Evolutionary conservation across 2,888 invertebrate species (phyloP).

Genomic region (Aquatica leii): DNA sequence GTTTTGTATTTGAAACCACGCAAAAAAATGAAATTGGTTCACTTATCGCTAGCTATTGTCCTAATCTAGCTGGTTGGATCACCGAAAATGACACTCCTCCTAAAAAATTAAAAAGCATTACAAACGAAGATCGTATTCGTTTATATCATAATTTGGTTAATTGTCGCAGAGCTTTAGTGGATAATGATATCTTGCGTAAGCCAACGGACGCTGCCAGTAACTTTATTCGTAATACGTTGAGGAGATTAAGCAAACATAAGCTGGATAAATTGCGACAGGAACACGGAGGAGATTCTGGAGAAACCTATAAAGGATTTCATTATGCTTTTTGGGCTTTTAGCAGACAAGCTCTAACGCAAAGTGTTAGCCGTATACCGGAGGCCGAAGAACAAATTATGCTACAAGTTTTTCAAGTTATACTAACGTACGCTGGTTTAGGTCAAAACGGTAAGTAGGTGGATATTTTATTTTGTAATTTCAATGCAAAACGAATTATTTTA

Average conservation of each 20-base stretch:
- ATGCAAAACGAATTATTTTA: too few species aligned
- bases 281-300: constrained; percentile 75
- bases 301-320: constrained; percentile 87
- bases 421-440: constrained; percentile 87
- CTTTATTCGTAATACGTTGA: constrained; percentile 86
- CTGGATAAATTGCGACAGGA: constrained; percentile 79
- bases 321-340: constrained; percentile 92
- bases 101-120: constrained; percentile 72
- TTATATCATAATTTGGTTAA: constrained; percentile 88
- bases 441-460: constrained; percentile 68
- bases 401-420: constrained; percentile 87
- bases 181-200: constrained; percentile 81
- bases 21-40: constrained; percentile 93
- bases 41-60: constrained; percentile 90
- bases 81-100: constrained; percentile 75
- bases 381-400: constrained; percentile 86
- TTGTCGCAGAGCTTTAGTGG: constrained; percentile 83
- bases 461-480: background rate
- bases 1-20: constrained; percentile 91
- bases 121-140: constrained; percentile 87
- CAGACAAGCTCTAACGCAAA: constrained; percentile 80
- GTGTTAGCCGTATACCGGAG: constrained; percentile 84
- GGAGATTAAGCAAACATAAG: constrained; percentile 84
- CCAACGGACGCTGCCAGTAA: constrained; percentile 86
- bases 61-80: constrained; percentile 82